Percentiles rank a stretch among this genome's conserved stretches.
Conservation (phyloP, 92 coral and sea anemone genomes). For the Bergia sp. region DNA sequence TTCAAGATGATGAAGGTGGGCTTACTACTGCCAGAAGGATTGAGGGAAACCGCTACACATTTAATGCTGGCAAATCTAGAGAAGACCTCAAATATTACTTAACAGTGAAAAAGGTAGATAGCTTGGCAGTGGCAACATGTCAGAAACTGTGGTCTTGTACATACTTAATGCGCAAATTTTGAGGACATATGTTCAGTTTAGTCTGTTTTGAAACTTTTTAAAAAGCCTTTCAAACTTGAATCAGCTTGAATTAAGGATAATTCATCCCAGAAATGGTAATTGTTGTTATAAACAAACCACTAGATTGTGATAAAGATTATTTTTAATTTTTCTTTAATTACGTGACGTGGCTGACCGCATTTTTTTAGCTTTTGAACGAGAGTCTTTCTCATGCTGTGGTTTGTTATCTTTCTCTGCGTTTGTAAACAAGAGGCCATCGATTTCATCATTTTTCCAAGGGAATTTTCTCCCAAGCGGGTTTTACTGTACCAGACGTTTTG, state of each 20-base stretch:
- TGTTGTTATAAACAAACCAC: too few species aligned
- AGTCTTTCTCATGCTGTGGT: slow-evolving; percentile 10
- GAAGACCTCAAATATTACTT: slow-evolving; percentile 32
- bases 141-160: slow-evolving; percentile 39
- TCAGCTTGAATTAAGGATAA: too few species aligned
- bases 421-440: neutral
- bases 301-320: too few species aligned
- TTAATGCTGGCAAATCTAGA: slow-evolving; percentile 44
- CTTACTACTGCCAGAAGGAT: slow-evolving; percentile 14
- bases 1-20: slow-evolving; percentile 38
- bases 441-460: too few species aligned
- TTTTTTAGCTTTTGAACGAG: neutral
- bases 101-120: slow-evolving; percentile 44
- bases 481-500: too few species aligned
- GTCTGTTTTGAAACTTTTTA: too few species aligned
- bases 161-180: slow-evolving; percentile 11
- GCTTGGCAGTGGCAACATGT: slow-evolving; percentile 44
- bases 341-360: too few species aligned
- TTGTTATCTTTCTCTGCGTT: slow-evolving; percentile 52
- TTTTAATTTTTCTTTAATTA: too few species aligned
- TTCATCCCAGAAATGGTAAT: too few species aligned
- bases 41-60: slow-evolving; percentile 48
- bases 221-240: too few species aligned
- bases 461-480: too few species aligned
- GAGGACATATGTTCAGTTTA: too few species aligned